A percentile compares a stretch with the other conserved stretches of the same genome.
Conservation (phyloP, 2,797 vertebrate genomes). For the Eleutherodactylus coqui region DNA sequence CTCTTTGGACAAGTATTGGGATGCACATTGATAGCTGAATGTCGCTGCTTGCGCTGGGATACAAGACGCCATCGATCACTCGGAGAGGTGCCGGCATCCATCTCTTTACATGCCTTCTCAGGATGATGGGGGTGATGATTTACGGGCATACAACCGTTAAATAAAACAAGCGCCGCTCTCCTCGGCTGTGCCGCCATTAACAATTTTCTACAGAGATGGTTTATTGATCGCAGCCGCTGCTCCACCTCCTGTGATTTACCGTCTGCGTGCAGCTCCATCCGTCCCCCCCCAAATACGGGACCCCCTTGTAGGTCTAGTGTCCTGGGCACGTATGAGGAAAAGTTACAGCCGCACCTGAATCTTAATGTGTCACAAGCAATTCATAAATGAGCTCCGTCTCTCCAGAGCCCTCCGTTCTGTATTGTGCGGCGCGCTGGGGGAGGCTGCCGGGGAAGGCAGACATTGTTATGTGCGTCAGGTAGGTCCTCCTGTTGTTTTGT, state of each 20-base stretch:
- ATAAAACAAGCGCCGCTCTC: neutral
- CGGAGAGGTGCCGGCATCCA: neutral
- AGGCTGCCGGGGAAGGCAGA: neutral
- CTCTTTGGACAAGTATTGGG: neutral
- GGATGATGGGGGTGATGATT: neutral
- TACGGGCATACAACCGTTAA: conserved; percentile 37
- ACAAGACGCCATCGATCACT: too few species aligned
- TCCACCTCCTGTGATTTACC: neutral
- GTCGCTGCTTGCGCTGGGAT: too few species aligned
- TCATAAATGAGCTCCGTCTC: neutral
- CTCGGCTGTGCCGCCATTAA: neutral
- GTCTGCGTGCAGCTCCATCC: neutral
- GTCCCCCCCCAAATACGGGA: neutral
- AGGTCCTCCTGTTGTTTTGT: conserved; percentile 36
- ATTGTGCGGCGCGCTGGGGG: neutral
- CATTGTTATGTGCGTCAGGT: conserved; percentile 26
- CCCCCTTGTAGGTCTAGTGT: neutral
- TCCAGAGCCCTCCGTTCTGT: neutral
- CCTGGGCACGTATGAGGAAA: neutral
- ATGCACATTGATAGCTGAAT: neutral
- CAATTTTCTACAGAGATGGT: conserved; percentile 25
- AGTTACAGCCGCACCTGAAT: too few species aligned
- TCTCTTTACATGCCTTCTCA: neutral
- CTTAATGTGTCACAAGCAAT: neutral
- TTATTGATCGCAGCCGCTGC: conserved; percentile 36